phyloP scores from a whole-genome alignment of 2,113 vertebrate species.

The Pterophyllum scalare region DNA sequence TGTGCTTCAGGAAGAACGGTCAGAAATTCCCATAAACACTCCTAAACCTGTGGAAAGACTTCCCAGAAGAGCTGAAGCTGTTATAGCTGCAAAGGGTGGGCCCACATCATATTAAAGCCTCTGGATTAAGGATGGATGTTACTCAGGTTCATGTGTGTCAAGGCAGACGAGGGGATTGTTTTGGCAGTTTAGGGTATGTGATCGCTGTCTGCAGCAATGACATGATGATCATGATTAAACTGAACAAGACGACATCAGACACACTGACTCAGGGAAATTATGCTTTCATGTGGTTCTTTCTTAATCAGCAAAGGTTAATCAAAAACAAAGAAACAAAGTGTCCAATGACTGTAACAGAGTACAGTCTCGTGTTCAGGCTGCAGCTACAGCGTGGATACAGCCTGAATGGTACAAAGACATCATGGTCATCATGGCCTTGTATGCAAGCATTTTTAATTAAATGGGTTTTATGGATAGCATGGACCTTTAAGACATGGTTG shows the following conservation, averaged over 20 bases:
- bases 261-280: not conserved
- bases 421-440: not conserved
- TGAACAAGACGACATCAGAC: no score
- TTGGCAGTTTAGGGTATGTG: no score
- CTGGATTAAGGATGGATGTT: no score
- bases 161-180: no score
- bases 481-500: not conserved
- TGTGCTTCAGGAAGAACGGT: no score
- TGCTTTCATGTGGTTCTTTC: not conserved
- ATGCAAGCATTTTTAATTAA: not conserved
- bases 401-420: not conserved
- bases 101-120: no score
- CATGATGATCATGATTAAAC: not conserved
- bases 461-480: not conserved
- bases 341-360: not conserved
- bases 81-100: no score
- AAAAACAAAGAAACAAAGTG: not conserved
- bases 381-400: not conserved
- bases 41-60: no score
- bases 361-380: not conserved
- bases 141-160: no score
- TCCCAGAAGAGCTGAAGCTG: no score
- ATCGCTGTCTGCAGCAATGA: no score
- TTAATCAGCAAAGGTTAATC: not conserved
- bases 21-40: no score